These are phyloP conservation scores for Nomada fabriciana DNA, from an alignment of 2,888 invertebrate species.

Conservation along the genomic window DNA sequence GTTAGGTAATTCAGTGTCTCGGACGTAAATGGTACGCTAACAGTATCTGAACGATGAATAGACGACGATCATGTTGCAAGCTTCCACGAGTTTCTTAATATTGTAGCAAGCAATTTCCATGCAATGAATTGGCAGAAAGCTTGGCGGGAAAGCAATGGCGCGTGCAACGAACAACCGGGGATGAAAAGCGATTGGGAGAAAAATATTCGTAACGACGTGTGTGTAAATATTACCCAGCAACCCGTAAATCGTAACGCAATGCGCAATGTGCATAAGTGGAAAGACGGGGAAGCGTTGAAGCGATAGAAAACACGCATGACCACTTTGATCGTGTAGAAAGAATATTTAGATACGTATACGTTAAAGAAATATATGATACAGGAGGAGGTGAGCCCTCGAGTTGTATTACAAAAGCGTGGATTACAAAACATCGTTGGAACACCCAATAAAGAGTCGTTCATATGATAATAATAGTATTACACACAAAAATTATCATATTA, in stretches of 20 bases:
- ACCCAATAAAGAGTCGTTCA: slow-evolving; percentile 14
- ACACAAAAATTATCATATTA: slow-evolving; percentile 26
- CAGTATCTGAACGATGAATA: background rate
- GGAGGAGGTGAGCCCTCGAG: slow-evolving; percentile 19
- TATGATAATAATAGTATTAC: slow-evolving; percentile 11
- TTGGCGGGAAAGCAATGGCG: too few species aligned
- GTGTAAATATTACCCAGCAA: slow-evolving; percentile 27
- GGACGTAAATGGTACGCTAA: background rate
- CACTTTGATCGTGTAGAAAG: slow-evolving; percentile 52
- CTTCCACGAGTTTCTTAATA: slow-evolving; percentile 10
- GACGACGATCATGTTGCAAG: background rate
- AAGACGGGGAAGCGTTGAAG: slow-evolving; percentile 71
- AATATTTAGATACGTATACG: slow-evolving; percentile 21
- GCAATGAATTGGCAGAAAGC: background rate
- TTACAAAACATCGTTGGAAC: slow-evolving; percentile 26
- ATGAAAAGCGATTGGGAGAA: background rate
- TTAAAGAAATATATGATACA: slow-evolving; percentile 25
- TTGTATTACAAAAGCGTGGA: slow-evolving; percentile 34
- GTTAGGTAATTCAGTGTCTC: background rate
- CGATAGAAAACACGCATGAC: slow-evolving; percentile 69
- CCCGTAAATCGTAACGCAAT: slow-evolving; percentile 17
- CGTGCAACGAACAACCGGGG: background rate
- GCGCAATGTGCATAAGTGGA: slow-evolving; percentile 33
- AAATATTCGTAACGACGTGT: background rate
- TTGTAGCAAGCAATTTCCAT: background rate